Base-by-base conservation (phyloP, 2,797 vertebrate species). In the Apogon hyalosoma region DNA sequence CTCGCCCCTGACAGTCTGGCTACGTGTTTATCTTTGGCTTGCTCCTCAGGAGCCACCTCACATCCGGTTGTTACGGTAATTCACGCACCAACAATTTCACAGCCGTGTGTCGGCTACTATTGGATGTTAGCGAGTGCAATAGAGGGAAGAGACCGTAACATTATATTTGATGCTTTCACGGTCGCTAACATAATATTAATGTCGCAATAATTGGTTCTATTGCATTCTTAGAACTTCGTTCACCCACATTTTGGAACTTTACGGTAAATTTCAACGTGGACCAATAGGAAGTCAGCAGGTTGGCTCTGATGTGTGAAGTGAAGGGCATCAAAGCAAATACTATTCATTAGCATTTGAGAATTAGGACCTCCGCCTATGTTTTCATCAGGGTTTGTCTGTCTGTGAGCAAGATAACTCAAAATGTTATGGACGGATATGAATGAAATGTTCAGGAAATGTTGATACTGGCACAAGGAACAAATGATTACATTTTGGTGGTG, bases 11-110 rank as follows among this genome's bases (percentile, higher is more conserved):
- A 31, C 46, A 38, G 69, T 69, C 83, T 52, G 84, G 69, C 80
- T 92, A 94, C 93, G 94, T 94, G 93, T 95, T 94, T 94, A 93
- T 95, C 91, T 92, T 90, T 88, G 92, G 92, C 91, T 93, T 88
- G 91, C 73, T 91, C 83, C 59, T 66, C 28, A 57, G 77, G 50
- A 80, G 95, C 96, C 96, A 97, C 95, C 92, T 97, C 97, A 98
- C 90, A 94, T 98, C 97, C 97, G 95, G 92, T 77, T 66, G 0
- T 3, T 52, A 36, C 6, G 81, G 82, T 79, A 77, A 80, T 40
- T 48, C 0, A 42, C 84, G 88, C 85, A 86, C 53, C 2, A 33
- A 8, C 4, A 62, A 57, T 65, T 58, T 38, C 10, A 24, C 0
- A 11, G 4, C 2, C 19, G 19, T 21, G 19, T 8, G 12, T 18